Base-by-base conservation (phyloP, 2,113 vertebrate species). In the Hemicordylus capensis region DNA sequence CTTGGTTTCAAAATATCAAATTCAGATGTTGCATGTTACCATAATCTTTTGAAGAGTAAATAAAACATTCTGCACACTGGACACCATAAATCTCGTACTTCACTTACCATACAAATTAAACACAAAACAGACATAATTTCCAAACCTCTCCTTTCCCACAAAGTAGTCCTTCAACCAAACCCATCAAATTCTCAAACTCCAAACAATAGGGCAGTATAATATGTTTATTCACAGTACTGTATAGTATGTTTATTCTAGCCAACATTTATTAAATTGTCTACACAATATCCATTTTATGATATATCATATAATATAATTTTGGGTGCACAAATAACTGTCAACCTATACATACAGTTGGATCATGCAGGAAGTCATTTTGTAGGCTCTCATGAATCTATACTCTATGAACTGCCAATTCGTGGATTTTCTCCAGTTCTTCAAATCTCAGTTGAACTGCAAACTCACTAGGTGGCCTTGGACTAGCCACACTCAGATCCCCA, bases 61-160 rank as follows among this genome's bases (percentile, higher is more conserved):
- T 91, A 94, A 95, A 95, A 94, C 81, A 87, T 94, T 93, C 88
- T 93, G 89, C 81, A 94, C 67, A 89, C 44, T 87, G 78, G 72
- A 93, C 81, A 93, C 86, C 82, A 81, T 93, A 96, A 95, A 95
- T 93, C 76, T 90, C 83, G 81, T 81, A 89, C 64, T 91, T 93
- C 93, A 95, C 90, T 93, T 94, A 94, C 70, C 76, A 91, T 89
- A 94, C 82, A 93, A 94, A 96, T 96, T 94, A 95, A 96, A 93
- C 94, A 91, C 94, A 94, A 96, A 95, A 94, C 87, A 96, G 95
- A 94, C 81, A 91, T 94, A 94, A 93, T 86, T 91, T 90, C 91
- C 90, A 95, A 96, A 91, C 73, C 84, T 95, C 79, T 94, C 37
- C 77, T 91, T 92, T 92, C 84, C 87, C 90, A 94, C 89, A 95